A percentile compares a stretch with the other conserved stretches of the same genome.
Conservation (phyloP, 2,888 invertebrate species). For the Xanthorhoe designata region DNA sequence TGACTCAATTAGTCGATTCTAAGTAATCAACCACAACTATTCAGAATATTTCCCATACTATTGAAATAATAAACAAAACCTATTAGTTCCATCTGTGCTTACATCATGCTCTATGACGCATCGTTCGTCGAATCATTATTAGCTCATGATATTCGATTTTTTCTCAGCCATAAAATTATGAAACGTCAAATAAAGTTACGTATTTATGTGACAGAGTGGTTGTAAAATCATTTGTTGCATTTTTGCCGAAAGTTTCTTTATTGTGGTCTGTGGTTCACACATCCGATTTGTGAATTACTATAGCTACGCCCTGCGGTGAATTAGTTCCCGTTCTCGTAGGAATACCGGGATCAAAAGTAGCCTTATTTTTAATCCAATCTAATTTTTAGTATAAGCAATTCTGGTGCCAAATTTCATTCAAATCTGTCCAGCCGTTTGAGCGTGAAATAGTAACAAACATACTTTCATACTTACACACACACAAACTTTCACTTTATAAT, state of each 20-base stretch:
- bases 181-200: slow-evolving; percentile 71
- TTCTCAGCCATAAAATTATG: slow-evolving; percentile 56
- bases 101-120: slow-evolving; percentile 42
- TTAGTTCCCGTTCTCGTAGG: too few species aligned
- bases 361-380: too few species aligned
- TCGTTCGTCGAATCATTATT: slow-evolving; percentile 35
- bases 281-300: background rate
- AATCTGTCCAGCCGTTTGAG: too few species aligned
- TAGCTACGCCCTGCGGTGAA: too few species aligned
- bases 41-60: slow-evolving; percentile 37
- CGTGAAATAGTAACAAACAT: too few species aligned
- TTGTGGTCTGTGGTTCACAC: background rate
- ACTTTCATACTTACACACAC: too few species aligned
- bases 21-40: slow-evolving; percentile 28
- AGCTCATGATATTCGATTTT: slow-evolving; percentile 46
- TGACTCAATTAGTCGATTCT: slow-evolving; percentile 4
- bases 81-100: slow-evolving; percentile 35
- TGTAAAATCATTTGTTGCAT: slow-evolving; percentile 63
- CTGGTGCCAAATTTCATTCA: too few species aligned
- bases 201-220: slow-evolving; percentile 67
- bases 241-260: slow-evolving; percentile 52
- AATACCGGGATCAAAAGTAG: too few species aligned
- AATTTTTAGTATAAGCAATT: too few species aligned
- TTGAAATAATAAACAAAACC: slow-evolving; percentile 35
- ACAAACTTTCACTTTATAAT: too few species aligned